These are phyloP conservation scores for Gymnoscopelus microlampas DNA, from an alignment of 2,797 vertebrate genomes.

Conservation along the genomic window DNA sequence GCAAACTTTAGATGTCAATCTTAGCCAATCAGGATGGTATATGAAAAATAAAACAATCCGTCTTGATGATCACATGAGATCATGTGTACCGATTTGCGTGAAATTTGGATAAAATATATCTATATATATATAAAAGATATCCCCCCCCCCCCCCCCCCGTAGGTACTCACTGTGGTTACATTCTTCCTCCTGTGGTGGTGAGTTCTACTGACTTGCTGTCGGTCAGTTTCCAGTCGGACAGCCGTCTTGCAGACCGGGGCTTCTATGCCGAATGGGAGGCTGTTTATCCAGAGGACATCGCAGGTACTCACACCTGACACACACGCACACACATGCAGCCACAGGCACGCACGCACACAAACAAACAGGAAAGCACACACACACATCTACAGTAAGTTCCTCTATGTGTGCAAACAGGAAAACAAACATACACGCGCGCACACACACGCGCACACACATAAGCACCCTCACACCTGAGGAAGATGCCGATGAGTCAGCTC, in stretches of 20 bases:
- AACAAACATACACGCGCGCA: constrained; percentile 4
- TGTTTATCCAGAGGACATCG: constrained; percentile 81
- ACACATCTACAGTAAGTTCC: background rate
- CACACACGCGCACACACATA: background rate
- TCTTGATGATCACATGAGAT: too few species aligned
- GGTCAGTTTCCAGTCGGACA: constrained; percentile 79
- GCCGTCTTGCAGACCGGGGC: constrained; percentile 78
- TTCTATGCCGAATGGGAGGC: constrained; percentile 83
- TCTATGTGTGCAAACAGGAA: constrained; percentile 2
- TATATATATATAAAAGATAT: too few species aligned
- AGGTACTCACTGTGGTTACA: constrained; percentile 80
- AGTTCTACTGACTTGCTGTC: constrained; percentile 72
- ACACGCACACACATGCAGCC: constrained; percentile 14
- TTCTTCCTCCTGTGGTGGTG: constrained; percentile 78
- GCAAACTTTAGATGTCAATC: too few species aligned
- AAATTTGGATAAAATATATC: too few species aligned
- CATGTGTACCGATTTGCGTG: too few species aligned
- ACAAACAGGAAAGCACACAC: background rate
- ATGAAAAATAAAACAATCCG: too few species aligned
- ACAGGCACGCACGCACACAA: constrained; percentile 11
- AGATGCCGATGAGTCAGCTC: constrained; percentile 24
- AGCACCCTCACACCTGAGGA: constrained; percentile 28
- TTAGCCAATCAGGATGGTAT: too few species aligned
- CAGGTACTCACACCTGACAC: constrained; percentile 68
- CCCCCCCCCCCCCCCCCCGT: constrained; percentile 17